These are phyloP conservation scores for Redunca redunca DNA, from an alignment of 2,113 vertebrate genomes.

Conservation along the genomic window DNA sequence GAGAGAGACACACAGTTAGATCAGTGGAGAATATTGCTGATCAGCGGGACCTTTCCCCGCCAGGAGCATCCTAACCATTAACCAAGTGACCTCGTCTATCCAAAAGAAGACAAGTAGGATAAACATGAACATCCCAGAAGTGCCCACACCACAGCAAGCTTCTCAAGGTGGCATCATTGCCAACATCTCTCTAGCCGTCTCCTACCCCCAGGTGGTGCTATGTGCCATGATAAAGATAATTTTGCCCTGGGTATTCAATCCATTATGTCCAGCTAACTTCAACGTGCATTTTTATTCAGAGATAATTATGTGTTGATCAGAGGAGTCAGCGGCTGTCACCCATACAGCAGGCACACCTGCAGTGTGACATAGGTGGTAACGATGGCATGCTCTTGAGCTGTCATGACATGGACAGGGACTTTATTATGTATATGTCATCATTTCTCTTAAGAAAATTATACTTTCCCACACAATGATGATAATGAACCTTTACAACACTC, in stretches of 20 bases:
- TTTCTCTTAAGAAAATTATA: constrained; percentile 88
- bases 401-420: constrained; percentile 86
- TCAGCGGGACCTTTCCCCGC: constrained; percentile 79
- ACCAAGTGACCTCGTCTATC: constrained; percentile 83
- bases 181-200: constrained; percentile 76
- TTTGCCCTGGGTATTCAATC: constrained; percentile 88
- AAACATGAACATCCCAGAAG: constrained; percentile 84
- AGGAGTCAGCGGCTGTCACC: constrained; percentile 87
- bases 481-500: constrained; percentile 89
- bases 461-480: constrained; percentile 86
- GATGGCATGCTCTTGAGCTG: constrained; percentile 85
- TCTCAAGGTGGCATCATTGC: constrained; percentile 81
- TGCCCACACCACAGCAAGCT: constrained; percentile 57
- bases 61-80: constrained; percentile 82
- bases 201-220: constrained; percentile 85
- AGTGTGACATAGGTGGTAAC: constrained; percentile 88
- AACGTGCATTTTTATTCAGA: constrained; percentile 86
- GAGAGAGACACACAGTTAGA: constrained; percentile 83
- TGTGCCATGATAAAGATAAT: constrained; percentile 77
- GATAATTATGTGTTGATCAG: constrained; percentile 91
- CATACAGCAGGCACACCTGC: constrained; percentile 86
- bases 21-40: constrained; percentile 76
- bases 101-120: constrained; percentile 78
- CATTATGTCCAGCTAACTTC: constrained; percentile 86
- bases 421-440: constrained; percentile 88